Conservation (phyloP, 2,113 vertebrate genomes). For the Oreochromis tanganicae region DNA sequence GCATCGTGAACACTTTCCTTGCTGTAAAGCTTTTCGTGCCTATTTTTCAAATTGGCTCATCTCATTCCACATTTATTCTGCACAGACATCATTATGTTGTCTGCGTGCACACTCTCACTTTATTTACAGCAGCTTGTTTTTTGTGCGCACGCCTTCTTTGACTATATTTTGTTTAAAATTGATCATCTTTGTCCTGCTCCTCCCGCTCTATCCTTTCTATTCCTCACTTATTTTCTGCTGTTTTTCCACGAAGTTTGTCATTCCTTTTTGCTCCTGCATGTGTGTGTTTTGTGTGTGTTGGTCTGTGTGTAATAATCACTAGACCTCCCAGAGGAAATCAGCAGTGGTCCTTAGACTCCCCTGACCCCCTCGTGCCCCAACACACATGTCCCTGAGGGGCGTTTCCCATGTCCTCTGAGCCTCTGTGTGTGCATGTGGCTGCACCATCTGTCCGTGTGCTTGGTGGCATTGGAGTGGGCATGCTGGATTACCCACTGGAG, state of each 20-base stretch:
- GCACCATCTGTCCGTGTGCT: slow-evolving; percentile 68
- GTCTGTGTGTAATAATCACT: slow-evolving; percentile 61
- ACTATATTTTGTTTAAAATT: neutral
- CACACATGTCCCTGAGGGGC: slow-evolving; percentile 75
- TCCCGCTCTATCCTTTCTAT: neutral
- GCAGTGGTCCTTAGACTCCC: slow-evolving; percentile 75
- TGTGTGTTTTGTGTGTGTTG: neutral
- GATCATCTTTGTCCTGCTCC: neutral
- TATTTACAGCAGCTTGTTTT: slow-evolving; percentile 19
- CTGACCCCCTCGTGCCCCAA: slow-evolving; percentile 66
- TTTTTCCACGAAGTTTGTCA: slow-evolving; percentile 31
- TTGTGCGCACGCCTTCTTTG: neutral
- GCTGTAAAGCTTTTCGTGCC: neutral
- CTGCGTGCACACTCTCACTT: neutral
- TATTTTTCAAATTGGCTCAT: neutral
- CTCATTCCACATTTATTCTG: neutral
- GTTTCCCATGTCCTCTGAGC: slow-evolving; percentile 76
- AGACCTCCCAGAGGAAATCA: slow-evolving; percentile 96
- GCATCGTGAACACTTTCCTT: neutral
- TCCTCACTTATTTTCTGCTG: neutral
- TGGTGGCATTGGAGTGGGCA: slow-evolving; percentile 70
- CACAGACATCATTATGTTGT: neutral
- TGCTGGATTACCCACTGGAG: slow-evolving; percentile 43
- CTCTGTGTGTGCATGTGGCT: slow-evolving; percentile 13
- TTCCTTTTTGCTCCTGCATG: neutral